Base-by-base conservation (phyloP, 2,113 vertebrate species). In the Myotis davidii region DNA sequence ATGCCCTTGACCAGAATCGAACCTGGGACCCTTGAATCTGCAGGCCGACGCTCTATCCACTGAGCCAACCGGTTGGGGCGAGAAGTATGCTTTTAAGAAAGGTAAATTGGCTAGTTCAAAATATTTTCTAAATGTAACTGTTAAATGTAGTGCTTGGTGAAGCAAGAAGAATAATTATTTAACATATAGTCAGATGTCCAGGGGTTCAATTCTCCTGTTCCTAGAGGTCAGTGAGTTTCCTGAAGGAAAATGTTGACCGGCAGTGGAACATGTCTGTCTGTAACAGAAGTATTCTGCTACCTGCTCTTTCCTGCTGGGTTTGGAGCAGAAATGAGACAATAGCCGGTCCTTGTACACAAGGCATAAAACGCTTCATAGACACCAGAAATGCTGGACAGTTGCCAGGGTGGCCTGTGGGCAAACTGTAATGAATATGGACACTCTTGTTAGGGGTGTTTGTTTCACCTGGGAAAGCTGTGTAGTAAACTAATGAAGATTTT, bases 401-500 rank as follows among this genome's bases (percentile, higher is more conserved):
- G 96, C 95, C 84, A 91, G 50, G 54, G 78, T 95, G 85, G 94
- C 94, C 95, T 65, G 96, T 98, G 98, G 89, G 96, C 90, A 69
- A 56, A 94, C 0, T 95, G 90, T 94, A 90, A 98, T 98, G 98
- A 97, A 95, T 95, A 91, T 0, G 50, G 96, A 93, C 93, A 39
- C 74, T 65, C 72, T 94, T 73, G 70, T 34, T 17, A 85, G 69
- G 0, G 78, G 96, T 92, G 9, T 96, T 97, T 96, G 93, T 97
- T 97, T 97, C 96, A 98, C 95, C 96, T 98, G 90, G 86, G 95
- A 97, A 96, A 97, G 93, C 76, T 95, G 85, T 73, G 74, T 84
- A 97, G 97, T 96, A 95, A 96, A 92, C 85, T 95, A 96, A 98
- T 97, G 93, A 98, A 96, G 93, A 95, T 92, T 97, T 98, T 96